A percentile compares a stretch with the other conserved stretches of the same genome.
These are phyloP conservation scores for Poecilobothrus nobilitatus DNA, from an alignment of 2,888 invertebrate species.

Conservation along the genomic window DNA sequence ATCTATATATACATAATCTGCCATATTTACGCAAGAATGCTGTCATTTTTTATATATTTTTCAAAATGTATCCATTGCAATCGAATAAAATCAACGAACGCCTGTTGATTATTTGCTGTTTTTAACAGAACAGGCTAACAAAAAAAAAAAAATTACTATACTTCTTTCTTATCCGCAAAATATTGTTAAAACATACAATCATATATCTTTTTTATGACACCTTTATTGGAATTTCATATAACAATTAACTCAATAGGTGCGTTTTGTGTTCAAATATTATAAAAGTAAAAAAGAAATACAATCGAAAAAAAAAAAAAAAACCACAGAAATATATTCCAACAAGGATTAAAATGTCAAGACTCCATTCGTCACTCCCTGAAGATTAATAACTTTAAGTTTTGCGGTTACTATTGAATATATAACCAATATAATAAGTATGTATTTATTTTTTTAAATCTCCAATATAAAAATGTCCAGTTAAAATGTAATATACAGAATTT, in stretches of 20 bases:
- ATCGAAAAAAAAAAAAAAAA: constrained; percentile 20
- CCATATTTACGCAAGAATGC: constrained; percentile 1
- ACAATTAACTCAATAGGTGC: constrained; percentile 8
- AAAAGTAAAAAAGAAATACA: not conserved
- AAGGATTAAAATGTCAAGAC: constrained; percentile 31
- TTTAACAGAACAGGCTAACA: not conserved
- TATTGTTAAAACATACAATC: not conserved
- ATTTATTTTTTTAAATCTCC: not conserved
- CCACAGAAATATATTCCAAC: constrained; percentile 28
- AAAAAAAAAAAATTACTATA: not conserved
- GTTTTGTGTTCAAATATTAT: not conserved
- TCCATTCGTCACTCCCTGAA: constrained; percentile 28
- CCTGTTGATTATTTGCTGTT: not conserved
- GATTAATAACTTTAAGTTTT: constrained; percentile 24
- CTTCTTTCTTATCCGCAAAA: not conserved
- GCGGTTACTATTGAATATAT: constrained; percentile 20
- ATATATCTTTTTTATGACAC: constrained; percentile 4
- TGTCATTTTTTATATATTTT: not conserved
- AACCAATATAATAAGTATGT: not conserved
- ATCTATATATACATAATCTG: not conserved
- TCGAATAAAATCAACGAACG: not conserved
- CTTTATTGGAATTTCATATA: constrained; percentile 9
- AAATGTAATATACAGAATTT: not conserved
- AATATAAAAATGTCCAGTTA: not conserved
- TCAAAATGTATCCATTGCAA: not conserved